Evolutionary conservation across 2,888 invertebrate genomes (phyloP), one percentile per base, ranked within the genome.

Genomic region (Seira sanloemensis): DNA sequence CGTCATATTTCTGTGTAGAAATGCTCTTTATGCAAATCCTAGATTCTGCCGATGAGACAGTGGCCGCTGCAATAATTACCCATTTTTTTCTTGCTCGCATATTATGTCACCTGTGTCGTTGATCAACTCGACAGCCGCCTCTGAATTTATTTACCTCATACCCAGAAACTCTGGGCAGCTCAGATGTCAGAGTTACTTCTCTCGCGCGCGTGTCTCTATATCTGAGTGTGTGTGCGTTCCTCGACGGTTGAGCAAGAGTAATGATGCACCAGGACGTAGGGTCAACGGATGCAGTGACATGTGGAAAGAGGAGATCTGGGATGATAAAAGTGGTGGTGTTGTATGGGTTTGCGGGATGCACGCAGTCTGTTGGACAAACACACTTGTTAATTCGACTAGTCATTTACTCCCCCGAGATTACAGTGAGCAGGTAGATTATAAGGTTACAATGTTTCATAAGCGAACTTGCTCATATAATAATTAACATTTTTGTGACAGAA

Each of bases 211-310:
- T 62, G 65, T 65, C 18, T 37, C 66, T 65, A 18, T 0, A 50
- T 68, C 24, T 67, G 37, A 37, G 37, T 12, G 37, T 12, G 37
- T 37, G 37, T 37, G 37, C 27, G 74, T 68, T 46, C 74, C 4
- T 37, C 37, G 4, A 37, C n/a, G n/a, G 37, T 62, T 77, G 26
- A 62, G 71, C 65, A 69, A 78, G 58, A 25, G 23, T 79, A 79
- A 73, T 67, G 27, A 54, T 68, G 67, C 54, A 67, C 66, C 54
- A 37, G 37, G 24, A 50, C 25, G 19, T 67, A 73, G 73, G 69
- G 68, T 68, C 79, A 74, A 74, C 79, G 73, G 79, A 79, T 79
- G 79, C 79, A 73, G 26, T 73, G 37, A 37, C 37, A 37, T 37
- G 37, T 37, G 4, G 37, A 37, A 37, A 37, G 4, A 37, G 5